Conservation (phyloP, 2,113 vertebrate species). For the Labrus mixtus region DNA sequence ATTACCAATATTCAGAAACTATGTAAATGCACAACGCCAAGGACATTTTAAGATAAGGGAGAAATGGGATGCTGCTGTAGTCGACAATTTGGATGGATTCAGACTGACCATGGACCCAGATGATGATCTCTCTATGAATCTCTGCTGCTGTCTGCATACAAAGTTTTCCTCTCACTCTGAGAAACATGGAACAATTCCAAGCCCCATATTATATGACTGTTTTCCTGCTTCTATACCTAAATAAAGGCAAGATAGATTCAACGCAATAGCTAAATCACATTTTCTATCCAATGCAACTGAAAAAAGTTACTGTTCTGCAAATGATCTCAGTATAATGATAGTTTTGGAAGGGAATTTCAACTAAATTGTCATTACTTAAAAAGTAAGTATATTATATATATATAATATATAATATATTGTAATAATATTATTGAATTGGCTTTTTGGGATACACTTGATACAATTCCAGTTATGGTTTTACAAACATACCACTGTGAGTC, state of each 20-base stretch:
- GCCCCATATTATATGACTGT: too few species aligned
- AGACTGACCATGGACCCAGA: neutral
- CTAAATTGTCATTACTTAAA: neutral
- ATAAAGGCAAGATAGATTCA: neutral
- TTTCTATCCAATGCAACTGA: too few species aligned
- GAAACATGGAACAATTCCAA: too few species aligned
- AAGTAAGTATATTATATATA: too few species aligned
- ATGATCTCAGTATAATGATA: neutral
- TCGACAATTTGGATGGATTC: neutral
- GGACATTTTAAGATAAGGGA: neutral
- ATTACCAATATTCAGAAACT: neutral
- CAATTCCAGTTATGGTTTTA: neutral
- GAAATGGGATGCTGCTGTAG: neutral
- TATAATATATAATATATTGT: too few species aligned
- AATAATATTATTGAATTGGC: neutral
- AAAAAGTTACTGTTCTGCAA: neutral
- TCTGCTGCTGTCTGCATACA: neutral
- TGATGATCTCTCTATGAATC: neutral
- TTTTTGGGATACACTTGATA: neutral
- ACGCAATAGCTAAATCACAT: too few species aligned
- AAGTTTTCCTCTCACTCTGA: neutral
- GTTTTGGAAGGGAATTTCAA: neutral
- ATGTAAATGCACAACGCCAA: conserved; percentile 9
- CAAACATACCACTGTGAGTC: neutral
- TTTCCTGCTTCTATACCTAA: too few species aligned